Base-by-base conservation (phyloP, 2,113 vertebrate species). In the Arothron firmamentum region DNA sequence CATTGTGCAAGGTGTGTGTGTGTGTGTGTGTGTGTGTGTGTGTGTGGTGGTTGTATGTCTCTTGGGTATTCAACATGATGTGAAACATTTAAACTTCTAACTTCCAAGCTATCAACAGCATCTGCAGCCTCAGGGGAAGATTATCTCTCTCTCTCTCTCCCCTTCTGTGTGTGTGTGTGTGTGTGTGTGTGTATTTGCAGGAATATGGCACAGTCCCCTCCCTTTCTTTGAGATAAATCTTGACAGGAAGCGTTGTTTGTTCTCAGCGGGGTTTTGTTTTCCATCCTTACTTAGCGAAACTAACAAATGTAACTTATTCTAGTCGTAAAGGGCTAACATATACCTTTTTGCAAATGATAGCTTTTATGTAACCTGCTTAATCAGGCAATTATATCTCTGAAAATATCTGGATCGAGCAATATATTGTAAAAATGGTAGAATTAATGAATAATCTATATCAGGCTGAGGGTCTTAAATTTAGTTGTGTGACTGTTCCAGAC, bases 91-190 rank as follows among this genome's bases (percentile, higher is more conserved):
- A 38, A 38, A 38, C 62, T 19, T 42, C 34, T 16, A 65, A 69
- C 48, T 74, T 82, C 74, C 72, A 77, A 65, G 67, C 41, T 81
- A 83, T 87, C 82, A 56, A 16, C 72, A 48, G 46, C 58, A 85
- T 82, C 69, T 64, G 18, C 45, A 62, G 58, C 63, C 53, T 62
- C 65, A 66, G 42, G 20, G 58, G 9, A 55, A 5, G 68, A 4
- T 14, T 6, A 10, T 41, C 38, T 43, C 56, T 42, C 38, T 34
- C 42, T 59, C 19, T 48, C 18, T 15, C 47, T 17, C 25, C 1
- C 25, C 4, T 5, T 6, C 13, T 38, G 23, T 47, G 52, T 42
- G 25, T 62, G 5, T 7, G 28, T 23, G 31, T 59, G 20, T 42
- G 11, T 12, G 41, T n/a, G 49, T 45, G 10, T 43, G 38, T 38